Evolutionary conservation across 2,888 invertebrate species (phyloP), one percentile per base, ranked within the genome.

Genomic region (Diogma glabrata): DNA sequence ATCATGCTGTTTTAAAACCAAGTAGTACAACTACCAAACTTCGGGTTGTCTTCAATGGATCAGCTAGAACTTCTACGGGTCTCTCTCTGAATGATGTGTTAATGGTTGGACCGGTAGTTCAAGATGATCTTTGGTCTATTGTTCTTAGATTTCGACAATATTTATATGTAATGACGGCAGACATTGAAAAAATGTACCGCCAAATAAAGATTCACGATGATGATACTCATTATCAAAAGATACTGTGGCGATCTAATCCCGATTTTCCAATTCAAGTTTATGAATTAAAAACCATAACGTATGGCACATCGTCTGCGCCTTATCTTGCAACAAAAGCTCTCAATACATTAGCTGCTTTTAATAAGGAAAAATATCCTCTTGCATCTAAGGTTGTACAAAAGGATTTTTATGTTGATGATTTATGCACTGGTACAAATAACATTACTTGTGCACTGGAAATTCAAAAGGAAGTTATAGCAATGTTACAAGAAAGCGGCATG

Each of bases 111-210:
- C 52, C 52, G 8, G 19, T 26, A 9, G 14, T 56, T 2, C 53
- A 55, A 40, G 3, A 38, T 5, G 50, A 53, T 43, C 17, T 53
- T 9, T 46, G 48, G 7, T 26, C 47, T 3, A n/a, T 50, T 1
- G 5, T 53, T 5, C 12, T 52, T n/a, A n/a, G 53, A 3, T 54
- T 50, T 45, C 26, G 56, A 24, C 8, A 20, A 2, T 45, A 52
- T 30, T 28, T 24, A 19, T 51, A 50, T 40, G 54, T 51, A 10
- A 54, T 69, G 8, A 60, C 60, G 8, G 55, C 55, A 12, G 57
- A 57, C 26, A 54, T 57, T 6, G 52, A 51, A 36, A 54, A 53
- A 22, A 54, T 54, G 54, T 54, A 52, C 24, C 20, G 50, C 10
- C 54, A 52, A 17, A 38, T 36, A 7, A 14, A 33, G 16, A 48